phyloP scores from a whole-genome alignment of 2,113 vertebrate genomes.

The Lampris incognitus region DNA sequence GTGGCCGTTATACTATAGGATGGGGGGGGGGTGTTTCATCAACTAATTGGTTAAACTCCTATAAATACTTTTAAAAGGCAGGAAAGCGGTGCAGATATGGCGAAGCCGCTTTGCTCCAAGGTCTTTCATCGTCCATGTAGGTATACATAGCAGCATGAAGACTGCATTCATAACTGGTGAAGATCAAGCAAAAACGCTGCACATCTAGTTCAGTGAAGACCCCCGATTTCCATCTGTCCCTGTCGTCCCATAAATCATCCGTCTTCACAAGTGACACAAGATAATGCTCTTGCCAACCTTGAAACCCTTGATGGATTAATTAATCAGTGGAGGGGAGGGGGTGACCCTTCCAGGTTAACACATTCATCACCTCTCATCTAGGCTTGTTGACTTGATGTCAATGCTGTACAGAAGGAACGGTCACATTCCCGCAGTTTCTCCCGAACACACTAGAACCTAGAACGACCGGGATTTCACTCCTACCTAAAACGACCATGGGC shows the following conservation, averaged over 20 bases:
- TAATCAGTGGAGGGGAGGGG: slow-evolving; percentile 10
- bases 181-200: background rate
- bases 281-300: background rate
- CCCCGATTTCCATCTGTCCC: background rate
- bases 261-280: background rate
- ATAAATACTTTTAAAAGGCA: slow-evolving; percentile 28
- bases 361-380: background rate
- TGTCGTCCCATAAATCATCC: slow-evolving; percentile 37
- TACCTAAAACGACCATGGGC: too few relatives aligned
- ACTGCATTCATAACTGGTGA: background rate
- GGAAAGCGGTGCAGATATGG: background rate
- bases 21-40: background rate
- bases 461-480: too few relatives aligned
- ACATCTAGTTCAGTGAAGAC: background rate
- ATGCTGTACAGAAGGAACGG: too few relatives aligned
- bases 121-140: slow-evolving; percentile 36
- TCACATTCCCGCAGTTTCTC: too few relatives aligned
- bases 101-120: slow-evolving; percentile 13
- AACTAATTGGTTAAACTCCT: slow-evolving; percentile 8
- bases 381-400: background rate
- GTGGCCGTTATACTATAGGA: background rate
- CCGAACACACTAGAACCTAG: too few relatives aligned
- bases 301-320: slow-evolving; percentile 16
- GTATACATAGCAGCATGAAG: slow-evolving; percentile 37
- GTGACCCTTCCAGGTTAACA: background rate